A percentile compares a stretch with the other conserved stretches of the same genome.
These are phyloP conservation scores for Bombus pyrosoma DNA, from an alignment of 1,140 invertebrate species.

Conservation along the genomic window DNA sequence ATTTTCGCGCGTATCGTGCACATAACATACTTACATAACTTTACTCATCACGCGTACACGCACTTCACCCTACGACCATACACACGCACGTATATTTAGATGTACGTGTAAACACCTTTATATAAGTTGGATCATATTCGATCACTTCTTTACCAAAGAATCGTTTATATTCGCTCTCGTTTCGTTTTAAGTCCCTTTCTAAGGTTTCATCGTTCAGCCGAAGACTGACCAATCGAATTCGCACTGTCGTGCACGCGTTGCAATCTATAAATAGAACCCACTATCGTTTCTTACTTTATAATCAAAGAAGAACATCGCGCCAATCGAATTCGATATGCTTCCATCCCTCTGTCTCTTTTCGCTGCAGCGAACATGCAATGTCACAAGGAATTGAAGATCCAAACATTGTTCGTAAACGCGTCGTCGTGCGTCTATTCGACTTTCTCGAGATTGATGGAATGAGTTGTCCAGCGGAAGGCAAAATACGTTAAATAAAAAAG, in stretches of 20 bases:
- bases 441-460: neutral
- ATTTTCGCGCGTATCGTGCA: neutral
- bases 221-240: slow-evolving; percentile 23
- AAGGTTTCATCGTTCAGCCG: neutral
- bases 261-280: neutral
- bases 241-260: too few relatives aligned
- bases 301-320: neutral
- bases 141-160: slow-evolving; percentile 50
- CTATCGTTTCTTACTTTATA: neutral
- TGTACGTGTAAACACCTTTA: slow-evolving; percentile 28
- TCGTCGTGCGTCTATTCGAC: slow-evolving; percentile 4
- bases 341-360: neutral
- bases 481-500: neutral
- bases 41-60: neutral
- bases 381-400: slow-evolving; percentile 45
- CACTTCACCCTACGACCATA: neutral
- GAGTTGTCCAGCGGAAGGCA: neutral
- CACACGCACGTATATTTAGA: slow-evolving; percentile 8
- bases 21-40: neutral
- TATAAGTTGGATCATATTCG: slow-evolving; percentile 50
- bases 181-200: slow-evolving; percentile 36
- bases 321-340: neutral
- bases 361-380: slow-evolving; percentile 21
- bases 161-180: slow-evolving; percentile 32
- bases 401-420: slow-evolving; percentile 5